Base-by-base conservation (phyloP, 2,113 vertebrate genomes). In the Choloepus hoffmanni region DNA sequence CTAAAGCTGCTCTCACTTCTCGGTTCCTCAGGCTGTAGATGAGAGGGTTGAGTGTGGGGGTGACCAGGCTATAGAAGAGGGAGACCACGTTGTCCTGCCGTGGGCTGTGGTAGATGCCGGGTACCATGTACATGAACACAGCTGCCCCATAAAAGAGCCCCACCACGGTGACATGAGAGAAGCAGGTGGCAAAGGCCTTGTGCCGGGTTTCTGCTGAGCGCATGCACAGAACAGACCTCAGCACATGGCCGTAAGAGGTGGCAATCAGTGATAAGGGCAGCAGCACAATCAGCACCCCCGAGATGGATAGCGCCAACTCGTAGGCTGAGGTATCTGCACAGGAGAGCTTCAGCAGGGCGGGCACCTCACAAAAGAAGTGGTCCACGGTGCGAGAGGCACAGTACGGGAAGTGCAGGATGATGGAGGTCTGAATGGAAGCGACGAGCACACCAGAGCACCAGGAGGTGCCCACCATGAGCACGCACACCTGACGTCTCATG, bases 81-180 rank as follows among this genome's bases (percentile, higher is more conserved):
- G 96, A 96, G 12, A 89, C 79, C 24, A 81, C 19, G 0, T 90
- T 93, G 84, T 97, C 96, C 36, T 84, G 94, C 26, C 50, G 60
- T 11, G 92, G 93, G 58, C 68, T 84, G 62, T 97, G 91, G 50
- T 94, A 95, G 5, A 95, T 6, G 6, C 77, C 89, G 5, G 96
- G 97, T 13, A 97, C 94, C 97, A 97, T 86, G 92, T 97, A 96
- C 67, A 93, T 96, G 85, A 96, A 96, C 62, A 97, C 48, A 0
- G 96, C 96, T 5, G 97, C 95, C n/a, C 95, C 96, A 4, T 97
- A 97, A 30, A 93, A 97, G 1, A 96, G 92, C 45, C 92, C 79
- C 24, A 96, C 96, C 33, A 95, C 74, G 0, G 85, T 58, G 58
- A 95, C 5, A 12, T 96, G 95, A 0, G 96, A 97, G 21, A 76